Evolutionary conservation across 2,888 invertebrate species (phyloP).

Genomic region (Hemithea aestivaria): DNA sequence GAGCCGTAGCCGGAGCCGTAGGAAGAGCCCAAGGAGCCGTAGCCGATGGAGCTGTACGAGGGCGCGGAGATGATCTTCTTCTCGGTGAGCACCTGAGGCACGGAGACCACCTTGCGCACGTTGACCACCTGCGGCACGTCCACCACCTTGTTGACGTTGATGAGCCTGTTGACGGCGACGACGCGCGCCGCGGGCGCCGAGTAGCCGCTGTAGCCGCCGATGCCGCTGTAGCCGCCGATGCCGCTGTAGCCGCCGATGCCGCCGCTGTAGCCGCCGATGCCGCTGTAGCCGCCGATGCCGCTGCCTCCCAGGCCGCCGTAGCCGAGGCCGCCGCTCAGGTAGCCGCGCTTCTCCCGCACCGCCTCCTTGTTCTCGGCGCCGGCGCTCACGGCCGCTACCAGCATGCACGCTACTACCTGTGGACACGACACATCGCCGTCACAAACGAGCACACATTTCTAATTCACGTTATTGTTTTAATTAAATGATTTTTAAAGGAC

Average conservation of each 20-base stretch:
- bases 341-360: constrained; percentile 20
- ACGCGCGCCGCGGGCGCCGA: constrained; percentile 29
- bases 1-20: constrained; percentile 16
- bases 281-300: constrained; percentile 24
- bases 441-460: neutral
- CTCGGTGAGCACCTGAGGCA: constrained; percentile 49
- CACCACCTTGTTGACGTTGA: constrained; percentile 43
- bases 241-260: constrained; percentile 14
- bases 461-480: too few relatives aligned
- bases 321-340: constrained; percentile 14
- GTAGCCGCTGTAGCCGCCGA: constrained; percentile 25
- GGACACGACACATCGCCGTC: neutral
- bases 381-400: constrained; percentile 25
- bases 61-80: constrained; percentile 41
- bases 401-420: constrained; percentile 29
- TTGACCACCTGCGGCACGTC: constrained; percentile 41
- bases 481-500: too few relatives aligned
- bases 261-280: constrained; percentile 9
- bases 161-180: constrained; percentile 40
- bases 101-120: constrained; percentile 49
- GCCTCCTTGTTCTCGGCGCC: constrained; percentile 28
- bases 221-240: constrained; percentile 10
- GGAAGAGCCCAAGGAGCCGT: constrained; percentile 15
- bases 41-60: constrained; percentile 19
- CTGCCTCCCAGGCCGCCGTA: too few relatives aligned